A percentile compares a stretch with the other conserved stretches of the same genome.
Conservation (phyloP, 2,797 vertebrate species). For the Tachyglossus aculeatus region DNA sequence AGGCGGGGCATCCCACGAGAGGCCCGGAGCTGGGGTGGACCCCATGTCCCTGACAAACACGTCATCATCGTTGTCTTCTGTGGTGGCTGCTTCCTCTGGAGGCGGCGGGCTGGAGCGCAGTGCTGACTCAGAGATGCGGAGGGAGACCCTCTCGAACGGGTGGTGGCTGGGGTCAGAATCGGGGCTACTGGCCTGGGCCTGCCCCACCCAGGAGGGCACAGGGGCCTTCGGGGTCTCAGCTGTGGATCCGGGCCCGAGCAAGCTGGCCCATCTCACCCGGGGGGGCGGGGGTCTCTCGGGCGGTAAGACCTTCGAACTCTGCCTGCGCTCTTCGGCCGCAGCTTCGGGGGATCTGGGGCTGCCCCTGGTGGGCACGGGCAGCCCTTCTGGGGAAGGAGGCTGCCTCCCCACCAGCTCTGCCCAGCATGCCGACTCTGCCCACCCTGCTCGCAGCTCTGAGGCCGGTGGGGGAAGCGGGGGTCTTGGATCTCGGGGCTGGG, state of each 20-base stretch:
- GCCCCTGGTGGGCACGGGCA: slow-evolving; percentile 1
- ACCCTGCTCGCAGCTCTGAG: neutral
- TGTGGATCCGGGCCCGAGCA: slow-evolving; percentile 27
- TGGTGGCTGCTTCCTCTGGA: slow-evolving; percentile 66
- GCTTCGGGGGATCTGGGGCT: slow-evolving; percentile 37
- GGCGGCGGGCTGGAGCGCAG: slow-evolving; percentile 55
- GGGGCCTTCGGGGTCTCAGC: neutral
- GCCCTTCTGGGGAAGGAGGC: slow-evolving; percentile 2
- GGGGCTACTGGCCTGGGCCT: slow-evolving; percentile 43
- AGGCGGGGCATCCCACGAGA: slow-evolving; percentile 19
- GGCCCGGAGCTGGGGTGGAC: neutral
- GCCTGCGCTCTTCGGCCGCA: slow-evolving; percentile 50
- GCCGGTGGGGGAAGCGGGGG: too few species aligned
- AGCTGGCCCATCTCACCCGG: slow-evolving; percentile 43
- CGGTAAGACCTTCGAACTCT: slow-evolving; percentile 32
- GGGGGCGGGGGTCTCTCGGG: slow-evolving; percentile 45
- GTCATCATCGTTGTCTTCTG: too few species aligned
- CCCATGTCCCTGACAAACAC: slow-evolving; percentile 77
- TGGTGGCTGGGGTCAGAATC: slow-evolving; percentile 54
- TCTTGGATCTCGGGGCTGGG: slow-evolving; percentile 71
- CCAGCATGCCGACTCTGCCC: neutral
- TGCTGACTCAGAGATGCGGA: slow-evolving; percentile 84
- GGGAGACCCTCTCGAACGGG: slow-evolving; percentile 65
- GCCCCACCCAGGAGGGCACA: neutral
- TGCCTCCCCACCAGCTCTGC: slow-evolving; percentile 25